Evolutionary conservation across 2,888 invertebrate genomes (phyloP), one percentile per base, ranked within the genome.

Genomic region (Mechanitis messenoides): DNA sequence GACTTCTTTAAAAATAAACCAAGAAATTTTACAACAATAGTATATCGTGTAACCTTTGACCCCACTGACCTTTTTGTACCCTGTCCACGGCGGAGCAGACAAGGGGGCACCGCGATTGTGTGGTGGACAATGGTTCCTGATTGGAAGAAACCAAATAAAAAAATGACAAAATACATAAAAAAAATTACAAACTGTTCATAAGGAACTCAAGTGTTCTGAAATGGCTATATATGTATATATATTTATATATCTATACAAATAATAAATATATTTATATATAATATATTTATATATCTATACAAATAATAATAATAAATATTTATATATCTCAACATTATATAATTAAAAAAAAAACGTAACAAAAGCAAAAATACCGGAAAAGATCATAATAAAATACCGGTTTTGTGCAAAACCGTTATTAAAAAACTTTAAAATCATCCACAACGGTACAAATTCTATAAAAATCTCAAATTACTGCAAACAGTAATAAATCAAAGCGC

Each of bases 391-490:
- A 20, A 47, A 20, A 20, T 20, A 47, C 50, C 50, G 50, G 31
- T 31, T 54, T 46, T 3, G 5, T 33, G 58, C 33, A 67, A 79
- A 83, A 80, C 86, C 87, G 85, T 87, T 87, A 85, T 75, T 78
- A 77, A 83, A 82, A 76, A 74, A 76, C 67, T 71, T 73, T 69
- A 71, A 75, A 76, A 72, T 79, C 81, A 70, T 81, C 79, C 77
- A 84, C 83, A 79, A 83, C 75, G 71, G 76, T 62, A 75, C 71
- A 78, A 78, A 75, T 74, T 79, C 80, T 78, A 84, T 89, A 89
- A 87, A 86, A 85, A 70, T 87, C 85, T 90, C 86, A 89, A 89
- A 90, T 90, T 88, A 89, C 89, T 78, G 76, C 83, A 90, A 90
- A 90, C 90, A 90, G 83, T 81, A 80, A 89, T 89, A 89, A 89